Conservation (phyloP, 2,113 vertebrate species). For the Romanogobio albipinnatus region DNA sequence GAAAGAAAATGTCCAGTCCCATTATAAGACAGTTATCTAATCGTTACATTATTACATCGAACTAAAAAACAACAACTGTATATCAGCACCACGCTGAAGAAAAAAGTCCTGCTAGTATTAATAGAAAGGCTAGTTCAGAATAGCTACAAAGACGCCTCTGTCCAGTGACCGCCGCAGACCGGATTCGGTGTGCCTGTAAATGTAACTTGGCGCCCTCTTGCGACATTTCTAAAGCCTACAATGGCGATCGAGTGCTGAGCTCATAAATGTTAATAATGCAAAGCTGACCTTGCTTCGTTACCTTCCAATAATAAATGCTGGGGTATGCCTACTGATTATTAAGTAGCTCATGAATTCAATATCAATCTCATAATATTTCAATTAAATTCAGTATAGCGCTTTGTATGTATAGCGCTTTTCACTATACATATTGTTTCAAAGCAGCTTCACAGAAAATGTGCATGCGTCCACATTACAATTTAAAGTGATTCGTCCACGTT, state of each 20-base stretch:
- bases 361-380: no score
- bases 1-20: background rate
- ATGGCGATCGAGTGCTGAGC: background rate
- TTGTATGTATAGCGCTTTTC: no score
- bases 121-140: conserved; percentile 17
- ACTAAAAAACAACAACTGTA: no score
- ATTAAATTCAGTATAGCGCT: no score
- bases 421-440: no score
- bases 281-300: background rate
- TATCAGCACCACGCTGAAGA: background rate
- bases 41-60: background rate
- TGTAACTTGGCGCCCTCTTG: background rate
- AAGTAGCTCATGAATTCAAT: no score
- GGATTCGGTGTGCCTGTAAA: background rate
- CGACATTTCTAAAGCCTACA: background rate
- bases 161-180: conserved; percentile 36
- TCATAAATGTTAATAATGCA: background rate
- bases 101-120: conserved; percentile 16
- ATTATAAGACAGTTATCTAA: background rate
- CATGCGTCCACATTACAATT: no score
- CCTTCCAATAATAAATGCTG: background rate
- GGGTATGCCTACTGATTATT: background rate
- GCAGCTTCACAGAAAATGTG: no score
- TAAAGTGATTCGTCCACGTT: no score
- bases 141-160: conserved; percentile 49